These are phyloP conservation scores for Castor canadensis DNA, from an alignment of 2,113 vertebrate genomes.

Conservation along the genomic window DNA sequence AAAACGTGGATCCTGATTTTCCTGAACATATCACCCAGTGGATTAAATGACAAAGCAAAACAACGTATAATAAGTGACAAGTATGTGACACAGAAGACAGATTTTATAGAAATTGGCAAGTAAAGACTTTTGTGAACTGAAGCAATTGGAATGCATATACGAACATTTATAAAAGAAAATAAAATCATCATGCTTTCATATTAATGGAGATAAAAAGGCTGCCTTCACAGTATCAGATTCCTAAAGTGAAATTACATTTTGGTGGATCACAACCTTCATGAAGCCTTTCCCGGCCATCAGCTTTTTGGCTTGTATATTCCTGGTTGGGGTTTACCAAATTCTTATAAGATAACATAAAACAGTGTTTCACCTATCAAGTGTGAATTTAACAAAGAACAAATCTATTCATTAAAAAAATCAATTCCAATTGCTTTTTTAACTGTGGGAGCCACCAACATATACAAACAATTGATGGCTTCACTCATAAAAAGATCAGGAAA, in stretches of 20 bases:
- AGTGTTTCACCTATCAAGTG: not conserved
- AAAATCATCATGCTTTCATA: not conserved
- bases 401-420: not conserved
- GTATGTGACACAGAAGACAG: not conserved
- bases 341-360: not conserved
- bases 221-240: not conserved
- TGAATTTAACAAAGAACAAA: slow-evolving; percentile 19
- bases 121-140: not conserved
- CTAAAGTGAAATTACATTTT: slow-evolving; percentile 12
- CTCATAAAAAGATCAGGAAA: slow-evolving; percentile 31
- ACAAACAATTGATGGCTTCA: not conserved
- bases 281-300: no score
- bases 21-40: not conserved
- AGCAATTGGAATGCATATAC: not conserved
- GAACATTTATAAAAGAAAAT: not conserved
- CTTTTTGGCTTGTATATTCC: not conserved
- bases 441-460: not conserved
- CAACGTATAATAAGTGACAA: not conserved
- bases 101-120: not conserved
- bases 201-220: not conserved
- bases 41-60: not conserved
- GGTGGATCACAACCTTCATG: not conserved
- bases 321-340: slow-evolving; percentile 8
- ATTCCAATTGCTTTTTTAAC: not conserved
- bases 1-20: not conserved